Evolutionary conservation across 2,888 invertebrate genomes (phyloP).

Genomic region (Phragmatobia fuliginosa): DNA sequence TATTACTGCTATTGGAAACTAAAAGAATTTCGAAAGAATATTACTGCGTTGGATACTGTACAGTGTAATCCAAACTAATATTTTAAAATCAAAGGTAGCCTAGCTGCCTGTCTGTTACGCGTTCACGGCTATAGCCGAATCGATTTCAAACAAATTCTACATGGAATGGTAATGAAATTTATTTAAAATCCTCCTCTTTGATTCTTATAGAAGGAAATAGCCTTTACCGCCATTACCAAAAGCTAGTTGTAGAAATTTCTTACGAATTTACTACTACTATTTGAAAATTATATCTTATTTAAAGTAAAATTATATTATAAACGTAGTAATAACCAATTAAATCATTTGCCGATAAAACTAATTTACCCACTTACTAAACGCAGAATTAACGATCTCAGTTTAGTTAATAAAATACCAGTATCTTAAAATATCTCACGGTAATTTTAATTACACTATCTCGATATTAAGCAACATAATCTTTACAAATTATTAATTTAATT

Average conservation of each 20-base stretch:
- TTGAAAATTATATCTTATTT: no score
- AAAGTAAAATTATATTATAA: slow-evolving; percentile 16
- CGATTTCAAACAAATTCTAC: background rate
- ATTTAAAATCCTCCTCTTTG: no score
- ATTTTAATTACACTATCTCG: slow-evolving; percentile 20
- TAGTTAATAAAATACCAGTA: slow-evolving; percentile 11
- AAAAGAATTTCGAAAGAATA: background rate
- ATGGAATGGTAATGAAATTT: no score
- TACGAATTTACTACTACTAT: no score
- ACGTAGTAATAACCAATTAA: slow-evolving; percentile 19
- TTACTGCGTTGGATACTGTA: background rate
- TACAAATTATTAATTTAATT: slow-evolving; percentile 17
- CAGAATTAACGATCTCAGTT: slow-evolving; percentile 11
- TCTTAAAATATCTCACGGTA: slow-evolving; percentile 22
- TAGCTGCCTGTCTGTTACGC: no score
- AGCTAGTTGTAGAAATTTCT: no score
- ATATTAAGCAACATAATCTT: slow-evolving; percentile 21
- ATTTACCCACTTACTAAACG: slow-evolving; percentile 9
- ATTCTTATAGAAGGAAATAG: no score
- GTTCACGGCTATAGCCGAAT: no score
- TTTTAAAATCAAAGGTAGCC: no score
- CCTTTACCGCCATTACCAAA: no score
- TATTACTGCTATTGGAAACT: background rate
- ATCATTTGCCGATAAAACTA: slow-evolving; percentile 14
- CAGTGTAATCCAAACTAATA: no score